Base-by-base conservation (phyloP, 2,888 invertebrate genomes). In the Panorpa germanica region DNA sequence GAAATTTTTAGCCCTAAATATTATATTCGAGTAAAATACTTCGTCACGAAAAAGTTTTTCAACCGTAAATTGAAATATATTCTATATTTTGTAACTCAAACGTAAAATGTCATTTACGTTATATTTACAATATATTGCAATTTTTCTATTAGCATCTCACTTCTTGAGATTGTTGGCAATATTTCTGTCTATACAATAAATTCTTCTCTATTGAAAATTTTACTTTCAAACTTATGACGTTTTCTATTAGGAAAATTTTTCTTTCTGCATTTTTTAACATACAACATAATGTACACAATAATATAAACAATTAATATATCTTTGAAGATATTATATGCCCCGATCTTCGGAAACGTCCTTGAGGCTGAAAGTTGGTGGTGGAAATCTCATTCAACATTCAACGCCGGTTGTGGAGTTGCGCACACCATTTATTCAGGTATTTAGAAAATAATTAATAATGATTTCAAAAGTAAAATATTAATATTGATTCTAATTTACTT, bases 351-450 rank as follows among this genome's bases (percentile, higher is more conserved):
- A 75, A 42, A 70, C 72, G 3, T 72, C 81, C 7, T 58, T 80
- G 10, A 66, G 82, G 15, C 61, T 85, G 1, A 82, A 83, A 54
- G 81, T 88, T 4, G 85, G 86, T 7, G 88, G 86, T 3, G 86
- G 82, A 1, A 86, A 83, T 52, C 61, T 91, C 3, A 85, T 91
- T 34, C 90, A 98, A 50, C 98, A 98, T 57, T 95, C 96, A 20
- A 96, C 91, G 0, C 96, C 98, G 0, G 90, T 93, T 1, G 86
- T 95, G 6, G 96, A 98, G 50, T 57, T 98, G 3, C 65, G 90
- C 15, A 78, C 78, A 4, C 91, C 93, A 1, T 96, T 96, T 57
- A 82, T 99, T 37, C 96, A 95, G n/a, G 42, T 43, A 35, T n/a
- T n/a, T n/a, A n/a, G 6, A 24, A 24, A 6, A 13, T 11, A 8